These are phyloP conservation scores for Ceryle rudis DNA, from an alignment of 2,797 vertebrate species.

Conservation along the genomic window DNA sequence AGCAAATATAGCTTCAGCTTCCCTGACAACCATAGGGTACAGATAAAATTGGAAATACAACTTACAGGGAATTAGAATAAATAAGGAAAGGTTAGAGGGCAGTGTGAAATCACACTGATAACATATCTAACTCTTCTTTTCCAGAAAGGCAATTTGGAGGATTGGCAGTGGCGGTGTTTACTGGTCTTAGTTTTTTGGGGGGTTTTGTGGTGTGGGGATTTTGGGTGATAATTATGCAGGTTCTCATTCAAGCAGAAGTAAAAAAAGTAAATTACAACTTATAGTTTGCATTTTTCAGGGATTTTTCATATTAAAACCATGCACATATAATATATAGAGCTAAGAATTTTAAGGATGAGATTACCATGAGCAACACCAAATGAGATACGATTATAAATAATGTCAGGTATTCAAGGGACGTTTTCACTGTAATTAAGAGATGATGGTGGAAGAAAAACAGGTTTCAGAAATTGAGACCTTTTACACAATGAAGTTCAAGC, in stretches of 20 bases:
- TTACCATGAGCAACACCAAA: not conserved
- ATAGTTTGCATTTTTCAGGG: not conserved
- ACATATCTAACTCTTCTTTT: not conserved
- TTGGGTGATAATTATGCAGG: not conserved
- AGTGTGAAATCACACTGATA: conserved; percentile 23
- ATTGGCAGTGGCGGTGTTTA: not conserved
- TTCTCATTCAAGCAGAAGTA: not conserved
- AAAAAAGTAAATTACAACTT: not conserved
- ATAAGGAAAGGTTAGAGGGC: not conserved
- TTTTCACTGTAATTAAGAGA: conserved; percentile 37
- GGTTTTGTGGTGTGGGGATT: not conserved
- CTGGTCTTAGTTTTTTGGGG: not conserved
- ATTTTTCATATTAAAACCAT: not conserved
- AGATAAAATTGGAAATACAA: not conserved
- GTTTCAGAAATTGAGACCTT: conserved; percentile 4
- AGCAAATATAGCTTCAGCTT: not conserved
- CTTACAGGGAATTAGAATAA: not conserved
- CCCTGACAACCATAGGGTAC: not conserved
- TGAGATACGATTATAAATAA: not conserved
- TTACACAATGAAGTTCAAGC: conserved; percentile 17
- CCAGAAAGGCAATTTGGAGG: not conserved
- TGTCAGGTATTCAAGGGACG: not conserved
- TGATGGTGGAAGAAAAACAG: not conserved
- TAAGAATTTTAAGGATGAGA: not conserved
- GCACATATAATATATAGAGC: not conserved